phyloP scores from a whole-genome alignment of 2,888 invertebrate species.

The Agrochola litura region DNA sequence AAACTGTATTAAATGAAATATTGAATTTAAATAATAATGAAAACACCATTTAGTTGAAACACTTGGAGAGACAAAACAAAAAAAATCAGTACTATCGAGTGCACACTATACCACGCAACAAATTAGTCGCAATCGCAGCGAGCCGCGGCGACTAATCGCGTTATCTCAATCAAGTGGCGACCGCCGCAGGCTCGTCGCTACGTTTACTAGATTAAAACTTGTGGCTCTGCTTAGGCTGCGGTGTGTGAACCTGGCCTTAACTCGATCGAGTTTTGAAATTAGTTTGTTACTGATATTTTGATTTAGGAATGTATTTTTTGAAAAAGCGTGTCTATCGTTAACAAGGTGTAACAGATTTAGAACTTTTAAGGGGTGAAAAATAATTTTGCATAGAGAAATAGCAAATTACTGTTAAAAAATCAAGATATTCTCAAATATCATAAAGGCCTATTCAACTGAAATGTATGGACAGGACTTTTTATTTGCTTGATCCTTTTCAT shows the following conservation, averaged over 20 bases:
- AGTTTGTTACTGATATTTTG: constrained; percentile 22
- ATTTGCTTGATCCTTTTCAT: neutral
- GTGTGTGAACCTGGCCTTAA: constrained; percentile 33
- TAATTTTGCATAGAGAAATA: neutral
- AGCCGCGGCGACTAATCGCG: constrained; percentile 63
- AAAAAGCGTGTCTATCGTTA: neutral
- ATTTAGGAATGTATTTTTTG: neutral
- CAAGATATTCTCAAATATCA: too few species aligned
- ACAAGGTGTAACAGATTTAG: neutral
- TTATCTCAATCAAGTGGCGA: constrained; percentile 67
- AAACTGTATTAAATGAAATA: neutral
- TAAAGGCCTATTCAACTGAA: neutral
- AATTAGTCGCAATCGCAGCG: constrained; percentile 64
- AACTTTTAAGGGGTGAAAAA: neutral
- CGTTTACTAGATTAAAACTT: constrained; percentile 50
- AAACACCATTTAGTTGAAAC: neutral
- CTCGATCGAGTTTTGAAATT: constrained; percentile 42
- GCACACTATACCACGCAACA: constrained; percentile 54
- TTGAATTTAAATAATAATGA: neutral
- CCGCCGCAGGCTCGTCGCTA: constrained; percentile 51
- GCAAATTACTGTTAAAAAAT: neutral
- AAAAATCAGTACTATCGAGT: neutral
- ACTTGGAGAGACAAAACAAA: neutral
- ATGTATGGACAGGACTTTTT: neutral
- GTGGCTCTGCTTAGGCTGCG: constrained; percentile 31